Conservation (phyloP, 2,888 invertebrate species). For the Nemotelus pantherinus region DNA sequence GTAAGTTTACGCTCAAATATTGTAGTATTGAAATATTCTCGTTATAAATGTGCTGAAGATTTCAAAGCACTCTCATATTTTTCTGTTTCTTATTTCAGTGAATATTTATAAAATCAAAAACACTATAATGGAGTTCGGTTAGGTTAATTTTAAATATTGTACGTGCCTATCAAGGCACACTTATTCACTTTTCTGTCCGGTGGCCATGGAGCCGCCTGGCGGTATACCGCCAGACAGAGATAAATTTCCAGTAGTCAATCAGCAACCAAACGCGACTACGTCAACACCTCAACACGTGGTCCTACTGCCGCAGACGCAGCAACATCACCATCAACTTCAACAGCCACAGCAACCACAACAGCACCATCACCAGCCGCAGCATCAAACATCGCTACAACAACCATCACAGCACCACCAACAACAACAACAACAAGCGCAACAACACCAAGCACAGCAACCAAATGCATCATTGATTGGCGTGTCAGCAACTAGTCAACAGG, state of each 20-base stretch:
- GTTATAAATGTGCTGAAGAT: not conserved
- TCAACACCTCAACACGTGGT: conserved; percentile 45
- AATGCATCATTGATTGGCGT: conserved; percentile 55
- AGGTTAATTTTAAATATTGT: conserved; percentile 53
- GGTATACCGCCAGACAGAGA: conserved; percentile 62
- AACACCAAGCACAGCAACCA: conserved; percentile 49
- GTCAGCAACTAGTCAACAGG: conserved; percentile 56
- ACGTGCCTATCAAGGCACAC: conserved; percentile 57
- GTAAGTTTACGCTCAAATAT: conserved; percentile 45
- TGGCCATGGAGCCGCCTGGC: conserved; percentile 64
- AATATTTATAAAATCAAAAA: conserved; percentile 61
- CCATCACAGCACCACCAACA: conserved; percentile 45
- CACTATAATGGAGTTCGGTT: conserved; percentile 64
- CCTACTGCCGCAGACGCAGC: conserved; percentile 21
- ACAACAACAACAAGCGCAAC: conserved; percentile 1
- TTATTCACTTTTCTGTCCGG: conserved; percentile 49
- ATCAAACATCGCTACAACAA: conserved; percentile 46
- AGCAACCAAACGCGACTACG: conserved; percentile 54
- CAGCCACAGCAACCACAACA: conserved; percentile 52
- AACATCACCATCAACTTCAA: conserved; percentile 36
- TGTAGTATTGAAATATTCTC: not conserved
- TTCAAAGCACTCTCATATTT: not conserved
- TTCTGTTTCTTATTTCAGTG: conserved; percentile 53
- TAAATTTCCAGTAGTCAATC: conserved; percentile 58
- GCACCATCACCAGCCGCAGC: not conserved